These are phyloP conservation scores for Nomada fucata DNA, from an alignment of 2,888 invertebrate genomes.

Conservation along the genomic window DNA sequence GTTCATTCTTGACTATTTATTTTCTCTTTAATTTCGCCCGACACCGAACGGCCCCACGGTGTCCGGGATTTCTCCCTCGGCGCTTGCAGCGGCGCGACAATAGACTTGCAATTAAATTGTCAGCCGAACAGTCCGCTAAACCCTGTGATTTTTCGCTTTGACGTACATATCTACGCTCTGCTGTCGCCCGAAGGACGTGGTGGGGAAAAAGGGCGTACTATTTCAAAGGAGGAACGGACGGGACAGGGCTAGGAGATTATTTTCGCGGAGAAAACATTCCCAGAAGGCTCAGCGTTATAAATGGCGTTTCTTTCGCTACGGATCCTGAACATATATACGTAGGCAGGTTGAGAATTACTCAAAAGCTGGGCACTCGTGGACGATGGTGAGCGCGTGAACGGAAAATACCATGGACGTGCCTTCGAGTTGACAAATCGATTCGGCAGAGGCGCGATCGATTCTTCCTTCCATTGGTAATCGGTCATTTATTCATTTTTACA, in stretches of 20 bases:
- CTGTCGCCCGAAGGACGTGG: too few species aligned
- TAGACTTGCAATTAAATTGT: slow-evolving; percentile 65
- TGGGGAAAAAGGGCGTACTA: background rate
- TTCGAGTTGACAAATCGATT: slow-evolving; percentile 40
- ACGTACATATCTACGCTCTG: background rate
- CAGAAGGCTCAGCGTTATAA: slow-evolving; percentile 48
- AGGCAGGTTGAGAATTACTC: slow-evolving; percentile 51
- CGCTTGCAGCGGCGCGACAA: slow-evolving; percentile 26
- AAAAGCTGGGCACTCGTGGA: slow-evolving; percentile 37
- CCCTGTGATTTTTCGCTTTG: slow-evolving; percentile 41
- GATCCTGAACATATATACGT: slow-evolving; percentile 21
- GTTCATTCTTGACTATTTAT: background rate
- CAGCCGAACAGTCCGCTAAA: slow-evolving; percentile 45
- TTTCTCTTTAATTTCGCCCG: slow-evolving; percentile 12
- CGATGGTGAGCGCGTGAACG: slow-evolving; percentile 21
- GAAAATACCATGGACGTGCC: slow-evolving; percentile 18
- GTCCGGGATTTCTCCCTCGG: slow-evolving; percentile 6
- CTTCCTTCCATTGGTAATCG: too few species aligned
- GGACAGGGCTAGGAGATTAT: slow-evolving; percentile 29
- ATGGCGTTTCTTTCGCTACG: slow-evolving; percentile 37
- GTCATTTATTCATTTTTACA: too few species aligned
- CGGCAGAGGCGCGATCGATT: too few species aligned
- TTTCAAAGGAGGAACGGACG: background rate
- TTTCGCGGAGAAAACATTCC: background rate
- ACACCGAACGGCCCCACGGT: background rate